phyloP scores from a whole-genome alignment of 2,888 invertebrate species.

The Hypomecis punctinalis region DNA sequence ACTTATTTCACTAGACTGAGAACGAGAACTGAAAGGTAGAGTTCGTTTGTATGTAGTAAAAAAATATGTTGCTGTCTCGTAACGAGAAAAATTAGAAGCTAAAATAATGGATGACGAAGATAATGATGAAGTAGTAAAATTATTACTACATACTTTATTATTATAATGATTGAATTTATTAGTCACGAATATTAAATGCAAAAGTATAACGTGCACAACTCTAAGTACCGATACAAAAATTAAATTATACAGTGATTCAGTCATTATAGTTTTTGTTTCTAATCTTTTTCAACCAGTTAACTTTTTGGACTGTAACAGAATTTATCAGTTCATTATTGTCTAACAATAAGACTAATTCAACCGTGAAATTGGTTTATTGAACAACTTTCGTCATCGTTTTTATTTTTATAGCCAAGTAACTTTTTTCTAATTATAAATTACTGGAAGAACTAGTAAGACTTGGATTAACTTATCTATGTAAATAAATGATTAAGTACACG shows the following conservation, averaged over 20 bases:
- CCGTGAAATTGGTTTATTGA: constrained; percentile 40
- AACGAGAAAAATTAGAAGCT: no score
- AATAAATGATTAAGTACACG: no score
- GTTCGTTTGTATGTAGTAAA: no score
- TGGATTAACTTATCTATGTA: no score
- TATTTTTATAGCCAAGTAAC: constrained; percentile 1
- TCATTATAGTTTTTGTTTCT: constrained; percentile 21
- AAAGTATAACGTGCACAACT: background rate
- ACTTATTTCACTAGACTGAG: no score
- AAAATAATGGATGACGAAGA: no score
- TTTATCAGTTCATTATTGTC: constrained; percentile 38
- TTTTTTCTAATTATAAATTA: constrained; percentile 11
- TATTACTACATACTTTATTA: no score
- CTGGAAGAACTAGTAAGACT: background rate
- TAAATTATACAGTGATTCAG: constrained; percentile 12
- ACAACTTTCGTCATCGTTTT: constrained; percentile 28
- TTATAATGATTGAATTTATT: no score
- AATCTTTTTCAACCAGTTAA: constrained; percentile 13
- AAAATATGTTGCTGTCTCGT: no score
- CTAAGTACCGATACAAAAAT: background rate
- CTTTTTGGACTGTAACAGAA: constrained; percentile 28
- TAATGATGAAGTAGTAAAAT: no score
- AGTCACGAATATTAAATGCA: background rate
- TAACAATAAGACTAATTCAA: constrained; percentile 35
- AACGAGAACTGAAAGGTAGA: no score